A percentile compares a stretch with the other conserved stretches of the same genome.
Conservation (phyloP, 1,140 invertebrate genomes). For the Atta colombica region DNA sequence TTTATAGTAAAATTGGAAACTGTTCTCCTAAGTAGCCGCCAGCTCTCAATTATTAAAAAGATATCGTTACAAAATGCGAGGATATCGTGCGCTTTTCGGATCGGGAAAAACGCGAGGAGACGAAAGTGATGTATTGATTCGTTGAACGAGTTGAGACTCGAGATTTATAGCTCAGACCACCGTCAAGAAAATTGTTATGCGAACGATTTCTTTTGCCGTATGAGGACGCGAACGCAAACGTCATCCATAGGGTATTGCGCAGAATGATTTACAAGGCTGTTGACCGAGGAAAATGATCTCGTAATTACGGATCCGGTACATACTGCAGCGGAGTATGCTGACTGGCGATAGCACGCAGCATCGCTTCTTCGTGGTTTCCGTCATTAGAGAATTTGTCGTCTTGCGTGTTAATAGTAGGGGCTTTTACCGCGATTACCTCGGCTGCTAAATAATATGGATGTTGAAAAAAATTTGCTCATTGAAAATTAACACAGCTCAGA, state of each 20-base stretch:
- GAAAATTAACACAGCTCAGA: neutral
- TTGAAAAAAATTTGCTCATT: conserved; percentile 3
- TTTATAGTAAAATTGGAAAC: neutral
- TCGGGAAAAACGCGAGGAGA: neutral
- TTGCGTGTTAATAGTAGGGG: conserved; percentile 44
- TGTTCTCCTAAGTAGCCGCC: neutral
- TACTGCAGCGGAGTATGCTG: conserved; percentile 60
- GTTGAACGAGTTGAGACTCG: conserved; percentile 33
- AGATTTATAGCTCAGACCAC: conserved; percentile 46
- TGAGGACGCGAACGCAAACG: conserved; percentile 33
- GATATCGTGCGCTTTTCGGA: neutral
- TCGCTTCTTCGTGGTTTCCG: conserved; percentile 54
- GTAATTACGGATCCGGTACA: conserved; percentile 71
- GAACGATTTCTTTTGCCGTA: conserved; percentile 59
- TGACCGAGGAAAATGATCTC: conserved; percentile 75
- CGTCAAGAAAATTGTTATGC: conserved; percentile 62
- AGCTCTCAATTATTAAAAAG: neutral
- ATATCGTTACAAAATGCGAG: neutral
- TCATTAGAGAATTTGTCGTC: conserved; percentile 63
- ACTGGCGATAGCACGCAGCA: conserved; percentile 27
- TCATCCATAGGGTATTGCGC: conserved; percentile 61
- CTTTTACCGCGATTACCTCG: conserved; percentile 33
- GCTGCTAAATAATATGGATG: conserved; percentile 15
- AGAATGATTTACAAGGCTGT: conserved; percentile 76
- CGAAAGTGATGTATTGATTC: conserved; percentile 26